Base-by-base conservation (phyloP, 2,113 vertebrate species). In the Plecturocebus donacophilus region DNA sequence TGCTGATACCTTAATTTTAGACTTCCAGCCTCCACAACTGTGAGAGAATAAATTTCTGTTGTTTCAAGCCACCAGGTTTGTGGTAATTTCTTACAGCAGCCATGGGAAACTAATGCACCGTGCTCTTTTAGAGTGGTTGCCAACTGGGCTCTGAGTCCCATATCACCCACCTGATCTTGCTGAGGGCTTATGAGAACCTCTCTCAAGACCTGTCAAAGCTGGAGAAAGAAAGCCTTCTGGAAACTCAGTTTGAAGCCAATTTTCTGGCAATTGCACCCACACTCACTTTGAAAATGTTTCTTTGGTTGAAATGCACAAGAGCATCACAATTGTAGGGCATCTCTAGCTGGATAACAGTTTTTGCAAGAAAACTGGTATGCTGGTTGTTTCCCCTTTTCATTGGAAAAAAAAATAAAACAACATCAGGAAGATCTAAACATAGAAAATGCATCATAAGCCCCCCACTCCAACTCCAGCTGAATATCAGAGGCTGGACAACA, bases 391-490 rank as follows among this genome's bases (percentile, higher is more conserved):
- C 35, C 45, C 19, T 56, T 84, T 80, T 82, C 76, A 73, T 90
- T 35, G 32, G 47, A 56, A 90, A 95, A 92, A 75, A 76, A 61
- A 93, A 79, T 87, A 71, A 83, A 97, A 91, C 42, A 90, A 71
- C 35, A 92, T 88, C 40, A 85, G 81, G 76, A 47, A 82, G 56
- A 95, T 94, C 84, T 96, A 97, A 96, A 97, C 71, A 96, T 92
- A 97, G 90, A 96, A 94, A 90, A 92, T 82, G 40, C 52, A 94
- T 42, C 84, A 19, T 90, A 97, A 96, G 79, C 52, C 16, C 40
- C 40, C 25, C 4, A 1, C 47, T 42, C 52, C 89, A 93, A 7
- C n/a, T 79, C 42, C 81, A 94, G 52, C 45, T 87, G 35, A 96
- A 14, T 68, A 54, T 40, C 40, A 54, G 56, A 64, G 94, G 30